Evolutionary conservation across 2,888 invertebrate genomes (phyloP).

Genomic region (Pseudolycoriella hygida): DNA sequence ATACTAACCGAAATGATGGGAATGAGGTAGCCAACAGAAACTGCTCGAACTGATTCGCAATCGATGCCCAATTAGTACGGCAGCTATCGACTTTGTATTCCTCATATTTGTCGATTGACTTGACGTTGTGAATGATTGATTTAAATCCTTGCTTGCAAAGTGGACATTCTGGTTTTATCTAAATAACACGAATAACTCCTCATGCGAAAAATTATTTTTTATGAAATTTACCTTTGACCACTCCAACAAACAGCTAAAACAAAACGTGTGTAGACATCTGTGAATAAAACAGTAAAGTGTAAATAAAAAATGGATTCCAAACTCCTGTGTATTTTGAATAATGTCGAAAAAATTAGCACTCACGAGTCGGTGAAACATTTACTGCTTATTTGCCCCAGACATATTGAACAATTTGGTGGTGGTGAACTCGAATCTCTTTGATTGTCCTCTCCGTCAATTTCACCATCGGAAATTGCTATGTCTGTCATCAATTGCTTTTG

Average conservation of each 20-base stretch:
- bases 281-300: too few relatives aligned
- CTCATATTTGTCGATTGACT: conserved; percentile 74
- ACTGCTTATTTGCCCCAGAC: conserved; percentile 68
- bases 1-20: conserved; percentile 1
- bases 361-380: conserved; percentile 81
- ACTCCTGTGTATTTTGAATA: neutral
- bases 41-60: conserved; percentile 1
- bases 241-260: conserved; percentile 78
- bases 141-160: conserved; percentile 84
- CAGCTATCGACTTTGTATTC: conserved; percentile 42
- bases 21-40: conserved; percentile 1
- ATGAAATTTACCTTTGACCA: conserved; percentile 64
- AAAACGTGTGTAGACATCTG: conserved; percentile 70
- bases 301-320: neutral
- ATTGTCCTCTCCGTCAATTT: neutral
- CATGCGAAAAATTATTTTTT: conserved; percentile 5
- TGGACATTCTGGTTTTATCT: conserved; percentile 87
- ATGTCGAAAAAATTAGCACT: neutral
- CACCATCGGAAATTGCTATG: neutral
- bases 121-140: conserved; percentile 83
- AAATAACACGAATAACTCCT: conserved; percentile 17
- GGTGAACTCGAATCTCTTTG: conserved; percentile 39
- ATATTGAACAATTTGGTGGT: conserved; percentile 83
- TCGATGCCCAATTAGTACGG: neutral
- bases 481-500: neutral